These are phyloP conservation scores for Enteromius viviparus DNA, from an alignment of 2,797 vertebrate genomes.

Conservation along the genomic window DNA sequence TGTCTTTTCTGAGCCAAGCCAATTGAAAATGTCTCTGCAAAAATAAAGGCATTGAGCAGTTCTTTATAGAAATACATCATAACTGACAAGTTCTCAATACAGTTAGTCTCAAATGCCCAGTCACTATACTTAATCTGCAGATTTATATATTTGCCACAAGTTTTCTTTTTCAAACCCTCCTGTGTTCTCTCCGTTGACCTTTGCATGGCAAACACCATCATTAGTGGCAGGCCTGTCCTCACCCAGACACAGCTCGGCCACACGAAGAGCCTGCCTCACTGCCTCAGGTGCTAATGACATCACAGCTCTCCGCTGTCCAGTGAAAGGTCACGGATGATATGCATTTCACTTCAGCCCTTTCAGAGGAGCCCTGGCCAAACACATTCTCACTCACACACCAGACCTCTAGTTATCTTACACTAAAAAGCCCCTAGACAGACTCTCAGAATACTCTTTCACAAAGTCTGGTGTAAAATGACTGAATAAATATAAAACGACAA, in stretches of 20 bases:
- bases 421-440: constrained; percentile 8
- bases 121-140: constrained; percentile 1
- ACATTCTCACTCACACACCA: constrained; percentile 43
- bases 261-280: constrained; percentile 16
- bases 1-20: background rate
- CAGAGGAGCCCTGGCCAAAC: constrained; percentile 61
- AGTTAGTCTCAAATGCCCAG: constrained; percentile 1
- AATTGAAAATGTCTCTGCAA: background rate
- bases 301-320: constrained; percentile 55
- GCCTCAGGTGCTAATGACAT: constrained; percentile 64
- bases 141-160: constrained; percentile 20
- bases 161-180: constrained; percentile 30
- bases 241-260: background rate
- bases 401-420: background rate
- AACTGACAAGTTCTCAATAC: background rate
- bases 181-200: constrained; percentile 45
- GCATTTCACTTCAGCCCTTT: constrained; percentile 59
- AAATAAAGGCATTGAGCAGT: background rate
- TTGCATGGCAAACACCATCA: constrained; percentile 41
- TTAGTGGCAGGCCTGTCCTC: constrained; percentile 30
- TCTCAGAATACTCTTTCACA: constrained; percentile 3
- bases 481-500: constrained; percentile 35
- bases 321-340: constrained; percentile 65
- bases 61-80: background rate
- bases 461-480: constrained; percentile 15